phyloP scores from a whole-genome alignment of 2,113 vertebrate species.

The Pongo pygmaeus region DNA sequence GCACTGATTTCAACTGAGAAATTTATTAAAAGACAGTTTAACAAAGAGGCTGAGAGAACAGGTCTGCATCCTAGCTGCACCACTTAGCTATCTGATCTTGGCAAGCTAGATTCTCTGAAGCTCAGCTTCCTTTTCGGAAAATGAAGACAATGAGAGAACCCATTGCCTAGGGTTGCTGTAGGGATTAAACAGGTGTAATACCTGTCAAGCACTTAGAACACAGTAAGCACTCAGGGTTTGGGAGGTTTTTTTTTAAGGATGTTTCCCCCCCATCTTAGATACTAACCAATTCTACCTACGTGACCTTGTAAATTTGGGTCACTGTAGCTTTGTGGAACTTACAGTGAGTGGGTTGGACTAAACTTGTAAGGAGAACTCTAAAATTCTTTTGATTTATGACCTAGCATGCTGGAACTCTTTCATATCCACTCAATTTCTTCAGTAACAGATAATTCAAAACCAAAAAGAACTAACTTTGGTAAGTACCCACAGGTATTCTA shows the following conservation, averaged over 20 bases:
- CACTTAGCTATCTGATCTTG: background rate
- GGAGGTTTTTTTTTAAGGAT: background rate
- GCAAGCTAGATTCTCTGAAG: background rate
- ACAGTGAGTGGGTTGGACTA: background rate
- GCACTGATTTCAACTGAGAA: background rate
- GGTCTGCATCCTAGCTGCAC: background rate
- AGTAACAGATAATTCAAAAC: conserved; percentile 4
- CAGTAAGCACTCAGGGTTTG: background rate
- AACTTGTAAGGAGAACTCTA: background rate
- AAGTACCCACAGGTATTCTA: background rate
- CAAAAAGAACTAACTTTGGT: background rate
- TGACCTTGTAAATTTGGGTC: background rate
- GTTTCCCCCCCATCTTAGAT: background rate
- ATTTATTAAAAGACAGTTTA: background rate
- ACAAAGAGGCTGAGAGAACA: background rate
- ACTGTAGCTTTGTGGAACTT: background rate
- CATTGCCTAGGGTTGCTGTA: background rate
- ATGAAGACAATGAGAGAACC: background rate
- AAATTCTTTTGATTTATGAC: conserved; percentile 18
- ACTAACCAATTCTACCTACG: background rate
- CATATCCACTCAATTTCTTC: background rate
- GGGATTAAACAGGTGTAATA: background rate
- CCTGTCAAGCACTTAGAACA: background rate
- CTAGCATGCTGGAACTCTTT: background rate
- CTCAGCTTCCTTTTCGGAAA: conserved; percentile 32